Evolutionary conservation across 2,797 vertebrate species (phyloP).

Genomic region (Caiman crocodilus): DNA sequence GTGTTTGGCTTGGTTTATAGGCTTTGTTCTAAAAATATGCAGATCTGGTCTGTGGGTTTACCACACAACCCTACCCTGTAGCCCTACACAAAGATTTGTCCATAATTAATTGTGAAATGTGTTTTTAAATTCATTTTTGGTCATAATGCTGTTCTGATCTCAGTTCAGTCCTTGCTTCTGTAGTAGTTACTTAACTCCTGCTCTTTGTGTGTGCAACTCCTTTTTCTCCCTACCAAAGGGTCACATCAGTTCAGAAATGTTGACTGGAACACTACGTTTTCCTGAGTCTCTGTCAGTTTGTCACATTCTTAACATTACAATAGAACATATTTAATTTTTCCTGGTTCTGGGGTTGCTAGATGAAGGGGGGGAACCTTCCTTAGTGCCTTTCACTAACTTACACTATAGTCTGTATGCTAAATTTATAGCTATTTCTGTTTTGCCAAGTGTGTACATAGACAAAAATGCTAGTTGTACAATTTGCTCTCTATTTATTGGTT

Average conservation of each 20-base stretch:
- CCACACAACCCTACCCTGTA: neutral
- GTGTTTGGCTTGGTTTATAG: neutral
- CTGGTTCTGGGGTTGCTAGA: constrained; percentile 55
- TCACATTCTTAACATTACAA: neutral
- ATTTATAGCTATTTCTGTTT: constrained; percentile 38
- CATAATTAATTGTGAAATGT: neutral
- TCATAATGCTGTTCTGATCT: neutral
- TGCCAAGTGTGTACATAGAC: constrained; percentile 31
- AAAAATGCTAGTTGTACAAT: constrained; percentile 25
- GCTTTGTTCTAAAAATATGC: neutral
- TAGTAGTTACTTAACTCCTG: neutral
- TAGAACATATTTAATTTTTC: constrained; percentile 13
- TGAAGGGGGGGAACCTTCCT: constrained; percentile 56
- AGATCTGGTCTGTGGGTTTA: neutral
- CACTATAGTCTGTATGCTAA: constrained; percentile 54
- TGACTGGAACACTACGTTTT: neutral
- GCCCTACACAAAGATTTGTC: neutral
- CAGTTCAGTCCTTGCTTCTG: neutral
- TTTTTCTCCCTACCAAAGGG: neutral
- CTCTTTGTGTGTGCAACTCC: neutral
- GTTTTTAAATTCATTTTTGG: neutral
- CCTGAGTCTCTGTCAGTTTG: neutral
- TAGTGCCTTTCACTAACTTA: constrained; percentile 79
- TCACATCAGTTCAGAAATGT: neutral
- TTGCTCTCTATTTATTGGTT: constrained; percentile 62